Evolutionary conservation across 2,888 invertebrate species (phyloP).

Genomic region (Eristalis tenax): DNA sequence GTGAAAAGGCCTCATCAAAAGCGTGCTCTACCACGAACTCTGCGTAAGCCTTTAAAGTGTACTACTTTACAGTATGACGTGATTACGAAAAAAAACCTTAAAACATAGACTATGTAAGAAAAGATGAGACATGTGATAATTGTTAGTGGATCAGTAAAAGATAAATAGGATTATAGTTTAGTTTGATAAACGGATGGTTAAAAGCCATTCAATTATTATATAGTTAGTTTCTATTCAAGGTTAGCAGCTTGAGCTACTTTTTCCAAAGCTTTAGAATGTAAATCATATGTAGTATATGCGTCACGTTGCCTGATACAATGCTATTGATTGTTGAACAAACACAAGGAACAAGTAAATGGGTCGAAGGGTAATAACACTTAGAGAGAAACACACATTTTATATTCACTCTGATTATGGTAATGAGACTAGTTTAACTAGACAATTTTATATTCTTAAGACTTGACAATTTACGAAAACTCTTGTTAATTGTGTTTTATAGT

Average conservation of each 20-base stretch:
- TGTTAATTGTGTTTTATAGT: neutral
- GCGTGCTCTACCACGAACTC: neutral
- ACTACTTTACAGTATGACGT: neutral
- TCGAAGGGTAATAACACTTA: neutral
- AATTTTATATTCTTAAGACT: neutral
- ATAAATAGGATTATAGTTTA: neutral
- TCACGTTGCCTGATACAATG: neutral
- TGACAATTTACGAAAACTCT: neutral
- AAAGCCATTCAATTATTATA: neutral
- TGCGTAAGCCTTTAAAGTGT: neutral
- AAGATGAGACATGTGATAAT: neutral
- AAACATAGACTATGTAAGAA: neutral
- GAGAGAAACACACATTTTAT: neutral
- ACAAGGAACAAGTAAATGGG: neutral
- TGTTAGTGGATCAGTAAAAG: neutral
- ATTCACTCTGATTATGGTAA: neutral
- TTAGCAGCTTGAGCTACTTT: neutral
- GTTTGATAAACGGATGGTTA: neutral
- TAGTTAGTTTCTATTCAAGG: neutral
- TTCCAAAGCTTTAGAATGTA: neutral
- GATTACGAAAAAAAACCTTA: neutral
- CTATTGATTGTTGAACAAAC: neutral
- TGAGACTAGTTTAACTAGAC: neutral
- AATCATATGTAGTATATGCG: neutral
- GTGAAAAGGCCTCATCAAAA: no score